Evolutionary conservation across 1,140 invertebrate species (phyloP), one percentile per base, ranked within the genome.

Genomic region (Anoplophora glabripennis): DNA sequence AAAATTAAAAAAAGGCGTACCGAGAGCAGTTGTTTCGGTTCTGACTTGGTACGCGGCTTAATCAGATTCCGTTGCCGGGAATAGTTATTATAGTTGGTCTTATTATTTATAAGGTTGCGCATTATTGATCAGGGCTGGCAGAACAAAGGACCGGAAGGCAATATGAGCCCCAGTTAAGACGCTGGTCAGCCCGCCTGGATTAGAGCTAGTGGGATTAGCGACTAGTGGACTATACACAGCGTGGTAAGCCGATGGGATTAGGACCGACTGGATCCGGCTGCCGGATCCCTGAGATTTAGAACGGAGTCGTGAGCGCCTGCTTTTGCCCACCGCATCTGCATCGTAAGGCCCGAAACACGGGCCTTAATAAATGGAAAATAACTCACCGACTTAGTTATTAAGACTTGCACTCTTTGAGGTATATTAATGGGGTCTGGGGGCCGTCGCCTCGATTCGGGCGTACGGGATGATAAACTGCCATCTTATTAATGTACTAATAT

Each of bases 41-140:
- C 5, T 28, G 21, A 28, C 21, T 28, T 28, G 5, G 21, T 28
- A 28, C 5, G 42, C 18, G 33, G 17, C 14, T 56, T 45, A 61
- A 37, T 61, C 41, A 47, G 45, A 40, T 59, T 21, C 41, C 34
- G 12, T 10, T 21, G 38, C 18, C 12, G 38, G 48, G 53, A 33
- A 48, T 54, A 64, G 69, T 72, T 73, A 74, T 70, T 69, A 72
- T 64, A 65, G 64, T 66, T 49, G 65, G 68, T 65, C 63, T 68
- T 70, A 75, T 74, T 75, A 75, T 74, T 75, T 74, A 75, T 75
- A 74, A 74, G 71, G 73, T 72, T 75, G 73, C 21, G 21, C 72
- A 75, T 72, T 75, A 75, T 75, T 74, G 73, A 75, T 75, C 71
- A 74, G 63, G 54, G 40, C 63, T 64, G 59, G 55, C 44, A 62